These are phyloP conservation scores for Odontamblyopus lacepedii DNA, from an alignment of 2,797 vertebrate species.

Conservation along the genomic window DNA sequence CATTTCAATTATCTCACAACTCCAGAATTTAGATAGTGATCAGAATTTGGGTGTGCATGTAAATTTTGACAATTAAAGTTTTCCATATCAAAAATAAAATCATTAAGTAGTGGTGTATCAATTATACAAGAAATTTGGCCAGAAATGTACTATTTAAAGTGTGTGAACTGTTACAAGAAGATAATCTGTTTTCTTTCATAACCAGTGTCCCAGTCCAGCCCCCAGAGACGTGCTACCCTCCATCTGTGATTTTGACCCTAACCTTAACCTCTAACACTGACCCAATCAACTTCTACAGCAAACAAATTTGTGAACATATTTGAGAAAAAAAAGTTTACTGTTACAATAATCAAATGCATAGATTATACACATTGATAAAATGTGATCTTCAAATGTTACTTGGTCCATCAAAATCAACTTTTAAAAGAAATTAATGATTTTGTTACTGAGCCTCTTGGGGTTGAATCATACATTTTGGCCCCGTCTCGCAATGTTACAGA, in stretches of 20 bases:
- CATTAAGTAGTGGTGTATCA: not conserved
- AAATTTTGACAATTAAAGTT: not conserved
- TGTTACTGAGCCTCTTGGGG: not conserved
- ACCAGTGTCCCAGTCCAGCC: not conserved
- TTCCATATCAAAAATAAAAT: not conserved
- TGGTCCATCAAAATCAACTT: not conserved
- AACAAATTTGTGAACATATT: not conserved
- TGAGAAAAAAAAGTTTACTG: not conserved
- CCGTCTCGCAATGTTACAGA: not conserved
- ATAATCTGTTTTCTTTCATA: not conserved
- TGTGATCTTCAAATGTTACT: not conserved
- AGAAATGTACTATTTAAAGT: not conserved
- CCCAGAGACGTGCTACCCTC: not conserved
- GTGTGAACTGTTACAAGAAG: no score
- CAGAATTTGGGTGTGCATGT: no score
- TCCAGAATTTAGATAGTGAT: no score
- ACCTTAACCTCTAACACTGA: not conserved
- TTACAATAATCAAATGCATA: no score
- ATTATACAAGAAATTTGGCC: not conserved
- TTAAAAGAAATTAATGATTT: not conserved
- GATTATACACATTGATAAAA: no score
- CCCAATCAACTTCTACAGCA: not conserved
- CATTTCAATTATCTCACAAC: no score
- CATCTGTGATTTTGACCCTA: conserved; percentile 7
- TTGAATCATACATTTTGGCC: not conserved